Percentiles rank a stretch among this genome's conserved stretches.
Conservation (phyloP, 2,888 invertebrate genomes). For the Himalopsyche japonica region DNA sequence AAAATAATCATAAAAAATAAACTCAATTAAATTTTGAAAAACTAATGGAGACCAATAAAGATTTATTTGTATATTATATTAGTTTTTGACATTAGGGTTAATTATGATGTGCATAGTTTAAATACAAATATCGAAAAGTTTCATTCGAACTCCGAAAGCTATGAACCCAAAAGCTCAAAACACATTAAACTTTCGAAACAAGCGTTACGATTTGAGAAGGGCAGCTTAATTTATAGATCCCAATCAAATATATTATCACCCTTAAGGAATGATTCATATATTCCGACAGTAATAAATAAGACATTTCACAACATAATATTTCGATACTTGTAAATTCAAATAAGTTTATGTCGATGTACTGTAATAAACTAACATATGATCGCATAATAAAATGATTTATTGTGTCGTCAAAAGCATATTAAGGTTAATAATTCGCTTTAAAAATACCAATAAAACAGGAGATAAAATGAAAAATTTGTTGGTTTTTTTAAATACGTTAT, state of each 20-base stretch:
- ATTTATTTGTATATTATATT: not conserved
- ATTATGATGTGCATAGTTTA: not conserved
- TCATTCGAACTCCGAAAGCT: constrained; percentile 2
- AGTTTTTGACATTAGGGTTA: not conserved
- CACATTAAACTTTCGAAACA: constrained; percentile 12
- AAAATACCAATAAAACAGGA: no score
- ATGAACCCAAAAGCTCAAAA: constrained; percentile 10
- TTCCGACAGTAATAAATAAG: constrained; percentile 18
- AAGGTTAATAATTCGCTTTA: no score
- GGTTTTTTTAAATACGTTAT: no score
- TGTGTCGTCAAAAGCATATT: no score
- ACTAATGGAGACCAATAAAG: not conserved
- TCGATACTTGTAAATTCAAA: constrained; percentile 23
- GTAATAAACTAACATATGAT: no score
- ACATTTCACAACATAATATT: constrained; percentile 26
- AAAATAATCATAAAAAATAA: no score
- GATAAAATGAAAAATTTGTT: no score
- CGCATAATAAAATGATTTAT: no score
- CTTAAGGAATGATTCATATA: not conserved
- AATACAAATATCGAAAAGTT: not conserved
- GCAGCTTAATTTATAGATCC: constrained; percentile 19
- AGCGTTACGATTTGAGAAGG: constrained; percentile 11
- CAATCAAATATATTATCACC: constrained; percentile 20
- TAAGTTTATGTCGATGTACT: constrained; percentile 35
- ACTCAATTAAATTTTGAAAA: no score